Conservation (phyloP, 2,888 invertebrate species). For the Agriotes lineatus region DNA sequence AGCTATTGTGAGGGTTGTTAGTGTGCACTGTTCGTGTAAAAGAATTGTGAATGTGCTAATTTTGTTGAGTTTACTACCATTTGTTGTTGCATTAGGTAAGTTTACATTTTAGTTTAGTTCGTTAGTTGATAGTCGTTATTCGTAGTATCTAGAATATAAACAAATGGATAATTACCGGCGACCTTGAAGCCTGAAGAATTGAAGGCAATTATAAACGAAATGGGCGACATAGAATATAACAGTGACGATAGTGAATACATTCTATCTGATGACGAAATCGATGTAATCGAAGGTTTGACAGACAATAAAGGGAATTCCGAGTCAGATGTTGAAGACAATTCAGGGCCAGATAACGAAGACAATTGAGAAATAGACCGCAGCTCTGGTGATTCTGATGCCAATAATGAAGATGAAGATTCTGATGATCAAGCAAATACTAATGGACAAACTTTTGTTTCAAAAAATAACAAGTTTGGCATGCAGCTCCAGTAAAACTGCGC, state of each 20-base stretch:
- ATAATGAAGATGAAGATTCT: background rate
- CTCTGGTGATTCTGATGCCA: background rate
- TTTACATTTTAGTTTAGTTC: too few species aligned
- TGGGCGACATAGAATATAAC: slow-evolving; percentile 28
- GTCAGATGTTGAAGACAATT: too few species aligned
- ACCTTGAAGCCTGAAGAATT: slow-evolving; percentile 19
- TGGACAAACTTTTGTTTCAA: slow-evolving; percentile 15
- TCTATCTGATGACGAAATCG: slow-evolving; percentile 22
- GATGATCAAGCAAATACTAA: too few species aligned
- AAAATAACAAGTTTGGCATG: slow-evolving; percentile 16
- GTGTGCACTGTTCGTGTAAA: too few species aligned
- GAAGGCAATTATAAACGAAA: slow-evolving; percentile 22
- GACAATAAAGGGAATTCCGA: background rate
- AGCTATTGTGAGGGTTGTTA: too few species aligned
- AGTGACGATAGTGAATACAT: background rate
- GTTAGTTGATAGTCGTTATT: background rate
- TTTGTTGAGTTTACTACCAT: too few species aligned
- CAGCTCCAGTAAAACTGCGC: slow-evolving; percentile 5
- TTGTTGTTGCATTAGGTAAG: too few species aligned
- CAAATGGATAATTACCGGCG: slow-evolving; percentile 21
- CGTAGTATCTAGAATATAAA: slow-evolving; percentile 8
- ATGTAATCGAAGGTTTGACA: background rate
- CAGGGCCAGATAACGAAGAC: background rate
- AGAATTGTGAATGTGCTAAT: too few species aligned
- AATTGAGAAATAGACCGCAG: background rate